A percentile compares a stretch with the other conserved stretches of the same genome.
Evolutionary conservation across 2,888 invertebrate species (phyloP).

Genomic region (Camponotus fellah): DNA sequence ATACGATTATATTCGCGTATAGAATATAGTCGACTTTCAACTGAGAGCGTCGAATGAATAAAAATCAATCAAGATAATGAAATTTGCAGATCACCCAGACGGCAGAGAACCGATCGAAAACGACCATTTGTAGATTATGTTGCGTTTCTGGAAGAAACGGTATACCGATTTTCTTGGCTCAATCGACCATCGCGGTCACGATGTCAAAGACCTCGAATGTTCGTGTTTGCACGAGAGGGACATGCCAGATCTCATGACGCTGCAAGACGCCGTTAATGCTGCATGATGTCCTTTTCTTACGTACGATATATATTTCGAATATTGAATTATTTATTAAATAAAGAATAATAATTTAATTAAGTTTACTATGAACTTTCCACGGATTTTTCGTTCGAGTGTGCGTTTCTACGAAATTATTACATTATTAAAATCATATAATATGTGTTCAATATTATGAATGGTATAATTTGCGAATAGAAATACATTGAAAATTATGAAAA

Average conservation of each 20-base stretch:
- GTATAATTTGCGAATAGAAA: background rate
- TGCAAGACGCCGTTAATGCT: slow-evolving; percentile 65
- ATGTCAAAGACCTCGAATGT: slow-evolving; percentile 66
- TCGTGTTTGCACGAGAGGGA: slow-evolving; percentile 28
- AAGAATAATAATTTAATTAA: background rate
- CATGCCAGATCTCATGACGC: slow-evolving; percentile 60
- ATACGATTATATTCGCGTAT: slow-evolving; percentile 57
- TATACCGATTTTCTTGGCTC: slow-evolving; percentile 24
- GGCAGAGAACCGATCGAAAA: slow-evolving; percentile 56
- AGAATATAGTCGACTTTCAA: background rate
- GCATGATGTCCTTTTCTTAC: background rate
- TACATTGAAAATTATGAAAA: background rate
- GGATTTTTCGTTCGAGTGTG: background rate
- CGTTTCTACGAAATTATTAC: background rate
- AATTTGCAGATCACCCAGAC: slow-evolving; percentile 54
- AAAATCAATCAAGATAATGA: slow-evolving; percentile 59
- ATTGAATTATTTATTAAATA: background rate
- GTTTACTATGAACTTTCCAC: background rate
- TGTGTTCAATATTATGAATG: background rate
- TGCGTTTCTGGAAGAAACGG: slow-evolving; percentile 6
- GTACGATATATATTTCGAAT: background rate
- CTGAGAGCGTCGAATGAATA: slow-evolving; percentile 18
- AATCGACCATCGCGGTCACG: slow-evolving; percentile 35
- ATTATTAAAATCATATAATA: background rate
- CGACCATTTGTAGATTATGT: slow-evolving; percentile 35